These are phyloP conservation scores for Entomobrya multifasciata DNA, from an alignment of 2,888 invertebrate species.

Conservation along the genomic window DNA sequence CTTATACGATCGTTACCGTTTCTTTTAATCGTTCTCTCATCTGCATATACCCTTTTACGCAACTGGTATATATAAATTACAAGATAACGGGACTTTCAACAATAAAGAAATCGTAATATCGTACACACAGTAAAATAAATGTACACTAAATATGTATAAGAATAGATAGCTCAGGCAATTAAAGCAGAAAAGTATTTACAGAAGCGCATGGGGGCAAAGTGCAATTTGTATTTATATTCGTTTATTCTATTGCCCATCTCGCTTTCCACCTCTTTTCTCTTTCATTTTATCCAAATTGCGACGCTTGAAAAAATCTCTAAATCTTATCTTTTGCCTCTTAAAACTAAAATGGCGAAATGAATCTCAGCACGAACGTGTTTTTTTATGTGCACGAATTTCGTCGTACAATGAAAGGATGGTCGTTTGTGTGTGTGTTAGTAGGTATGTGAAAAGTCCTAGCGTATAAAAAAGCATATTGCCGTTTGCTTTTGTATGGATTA, in stretches of 20 bases:
- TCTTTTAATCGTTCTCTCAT: constrained; percentile 4
- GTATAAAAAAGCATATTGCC: background rate
- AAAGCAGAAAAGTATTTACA: too few relatives aligned
- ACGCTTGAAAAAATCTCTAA: constrained; percentile 60
- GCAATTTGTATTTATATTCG: constrained; percentile 25
- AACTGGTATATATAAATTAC: too few relatives aligned
- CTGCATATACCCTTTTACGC: too few relatives aligned
- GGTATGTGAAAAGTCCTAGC: background rate
- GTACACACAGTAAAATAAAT: too few relatives aligned
- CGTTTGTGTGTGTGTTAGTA: too few relatives aligned
- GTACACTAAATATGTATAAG: too few relatives aligned
- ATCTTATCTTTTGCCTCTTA: constrained; percentile 65
- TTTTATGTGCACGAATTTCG: constrained; percentile 63
- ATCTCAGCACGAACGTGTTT: constrained; percentile 68
- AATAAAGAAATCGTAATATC: too few relatives aligned
- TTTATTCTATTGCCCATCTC: constrained; percentile 44
- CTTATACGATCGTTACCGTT: background rate
- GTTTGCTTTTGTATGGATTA: constrained; percentile 8
- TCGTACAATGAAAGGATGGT: too few relatives aligned
- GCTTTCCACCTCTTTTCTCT: background rate
- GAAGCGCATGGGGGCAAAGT: constrained; percentile 35
- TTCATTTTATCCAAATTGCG: constrained; percentile 19
- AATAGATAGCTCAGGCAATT: too few relatives aligned
- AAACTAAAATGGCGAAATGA: constrained; percentile 64
- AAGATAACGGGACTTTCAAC: too few relatives aligned